phyloP scores from a whole-genome alignment of 2,888 invertebrate species.

The Cistogaster globosa region DNA sequence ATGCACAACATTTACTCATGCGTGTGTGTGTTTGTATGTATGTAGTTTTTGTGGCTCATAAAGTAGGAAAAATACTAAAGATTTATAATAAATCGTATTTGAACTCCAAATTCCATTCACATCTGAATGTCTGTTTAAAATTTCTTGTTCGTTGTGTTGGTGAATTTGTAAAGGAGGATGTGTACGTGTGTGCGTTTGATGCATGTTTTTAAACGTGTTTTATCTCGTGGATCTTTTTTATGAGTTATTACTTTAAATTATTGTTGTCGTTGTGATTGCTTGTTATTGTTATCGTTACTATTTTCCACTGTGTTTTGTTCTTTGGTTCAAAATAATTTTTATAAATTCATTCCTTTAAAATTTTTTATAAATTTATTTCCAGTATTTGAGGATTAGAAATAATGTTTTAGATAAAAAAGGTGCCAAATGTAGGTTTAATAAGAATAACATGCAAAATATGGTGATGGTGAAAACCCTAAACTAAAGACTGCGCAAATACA shows the following conservation, averaged over 20 bases:
- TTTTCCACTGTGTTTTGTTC: slow-evolving; percentile 8
- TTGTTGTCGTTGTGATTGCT: not conserved
- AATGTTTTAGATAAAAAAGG: too few species aligned
- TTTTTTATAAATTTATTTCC: not conserved
- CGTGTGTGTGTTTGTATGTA: not conserved
- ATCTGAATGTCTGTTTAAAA: slow-evolving; percentile 1
- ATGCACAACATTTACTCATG: not conserved
- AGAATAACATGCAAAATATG: too few species aligned
- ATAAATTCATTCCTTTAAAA: not conserved
- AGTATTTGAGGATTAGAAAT: not conserved
- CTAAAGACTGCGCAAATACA: too few species aligned
- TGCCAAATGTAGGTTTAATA: too few species aligned
- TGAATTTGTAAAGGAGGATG: not conserved
- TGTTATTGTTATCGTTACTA: not conserved
- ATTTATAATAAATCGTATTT: slow-evolving; percentile 44
- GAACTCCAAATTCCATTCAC: slow-evolving; percentile 14
- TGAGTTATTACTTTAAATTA: slow-evolving; percentile 3
- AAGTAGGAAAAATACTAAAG: slow-evolving; percentile 42
- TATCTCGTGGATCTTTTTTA: slow-evolving; percentile 58
- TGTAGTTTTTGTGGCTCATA: not conserved
- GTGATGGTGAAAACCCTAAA: too few species aligned
- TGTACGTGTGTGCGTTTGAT: not conserved
- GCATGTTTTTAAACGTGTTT: slow-evolving; percentile 40
- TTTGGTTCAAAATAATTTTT: slow-evolving; percentile 35
- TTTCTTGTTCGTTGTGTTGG: not conserved